Conservation (phyloP, 2,113 vertebrate species). For the Bathybates hornii region DNA sequence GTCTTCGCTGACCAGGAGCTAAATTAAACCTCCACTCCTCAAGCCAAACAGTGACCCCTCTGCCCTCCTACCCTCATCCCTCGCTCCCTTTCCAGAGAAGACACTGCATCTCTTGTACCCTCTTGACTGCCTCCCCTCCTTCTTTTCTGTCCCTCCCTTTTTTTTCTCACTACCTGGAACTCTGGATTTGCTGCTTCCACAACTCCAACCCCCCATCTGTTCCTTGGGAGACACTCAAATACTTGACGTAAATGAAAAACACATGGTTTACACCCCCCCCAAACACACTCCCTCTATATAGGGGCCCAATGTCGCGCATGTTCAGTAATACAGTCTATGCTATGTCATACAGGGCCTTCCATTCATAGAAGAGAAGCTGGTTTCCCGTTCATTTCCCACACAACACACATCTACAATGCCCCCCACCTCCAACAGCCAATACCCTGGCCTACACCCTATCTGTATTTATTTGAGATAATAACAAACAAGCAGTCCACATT, state of each 20-base stretch:
- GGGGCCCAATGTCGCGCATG: slow-evolving; percentile 54
- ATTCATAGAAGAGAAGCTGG: slow-evolving; percentile 63
- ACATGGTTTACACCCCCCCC: slow-evolving; percentile 51
- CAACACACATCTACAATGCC: slow-evolving; percentile 17
- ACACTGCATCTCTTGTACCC: slow-evolving; percentile 79
- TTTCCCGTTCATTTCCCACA: slow-evolving; percentile 34
- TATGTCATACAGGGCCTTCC: slow-evolving; percentile 64
- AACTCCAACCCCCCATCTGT: slow-evolving; percentile 58
- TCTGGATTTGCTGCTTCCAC: slow-evolving; percentile 54
- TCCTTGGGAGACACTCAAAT: slow-evolving; percentile 70
- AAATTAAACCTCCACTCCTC: slow-evolving; percentile 73
- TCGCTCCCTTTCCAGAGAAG: slow-evolving; percentile 71
- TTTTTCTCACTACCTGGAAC: slow-evolving; percentile 68
- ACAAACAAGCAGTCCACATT: background rate
- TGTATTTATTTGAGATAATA: background rate
- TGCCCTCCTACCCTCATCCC: slow-evolving; percentile 40
- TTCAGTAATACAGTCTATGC: slow-evolving; percentile 48
- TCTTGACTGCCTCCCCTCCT: slow-evolving; percentile 47
- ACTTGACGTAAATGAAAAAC: slow-evolving; percentile 74
- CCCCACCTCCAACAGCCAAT: background rate
- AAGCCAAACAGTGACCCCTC: slow-evolving; percentile 69
- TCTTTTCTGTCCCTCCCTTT: slow-evolving; percentile 43
- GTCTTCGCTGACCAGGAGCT: slow-evolving; percentile 56
- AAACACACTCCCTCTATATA: slow-evolving; percentile 14
- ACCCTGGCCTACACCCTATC: background rate